Conservation (phyloP, 2,888 invertebrate genomes). For the Meghimatium bilineatum region DNA sequence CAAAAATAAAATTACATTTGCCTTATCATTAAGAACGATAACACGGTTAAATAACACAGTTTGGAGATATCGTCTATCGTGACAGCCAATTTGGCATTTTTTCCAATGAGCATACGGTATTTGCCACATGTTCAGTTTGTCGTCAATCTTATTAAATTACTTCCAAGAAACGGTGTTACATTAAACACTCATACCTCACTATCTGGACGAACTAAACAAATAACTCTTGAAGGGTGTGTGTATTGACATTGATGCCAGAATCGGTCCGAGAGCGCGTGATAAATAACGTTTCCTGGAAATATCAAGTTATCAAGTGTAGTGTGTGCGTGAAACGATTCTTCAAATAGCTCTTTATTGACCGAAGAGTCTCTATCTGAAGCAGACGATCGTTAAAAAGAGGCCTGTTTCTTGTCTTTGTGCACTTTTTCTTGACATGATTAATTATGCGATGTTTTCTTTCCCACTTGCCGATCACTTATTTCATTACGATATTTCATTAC, state of each 20-base stretch:
- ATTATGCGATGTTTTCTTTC: constrained; percentile 23
- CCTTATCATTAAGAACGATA: background rate
- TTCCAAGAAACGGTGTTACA: background rate
- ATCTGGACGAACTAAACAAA: background rate
- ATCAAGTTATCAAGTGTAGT: constrained; percentile 13
- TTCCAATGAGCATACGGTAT: background rate
- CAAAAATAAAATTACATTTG: background rate
- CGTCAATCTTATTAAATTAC: background rate
- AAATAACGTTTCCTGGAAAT: constrained; percentile 18
- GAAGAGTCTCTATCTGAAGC: constrained; percentile 16
- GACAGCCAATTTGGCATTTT: background rate
- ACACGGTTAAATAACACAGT: background rate
- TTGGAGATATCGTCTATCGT: background rate
- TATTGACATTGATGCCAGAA: background rate
- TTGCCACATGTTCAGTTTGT: background rate
- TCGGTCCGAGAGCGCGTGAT: background rate
- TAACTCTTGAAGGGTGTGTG: background rate
- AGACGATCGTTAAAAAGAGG: background rate
- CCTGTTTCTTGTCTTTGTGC: constrained; percentile 5
- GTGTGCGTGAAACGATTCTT: constrained; percentile 5
- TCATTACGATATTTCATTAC: background rate
- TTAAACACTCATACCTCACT: background rate
- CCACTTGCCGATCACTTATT: background rate
- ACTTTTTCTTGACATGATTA: constrained; percentile 1
- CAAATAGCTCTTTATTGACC: constrained; percentile 29